Conservation (phyloP, 2,797 vertebrate genomes). For the Coreius guichenoti region DNA sequence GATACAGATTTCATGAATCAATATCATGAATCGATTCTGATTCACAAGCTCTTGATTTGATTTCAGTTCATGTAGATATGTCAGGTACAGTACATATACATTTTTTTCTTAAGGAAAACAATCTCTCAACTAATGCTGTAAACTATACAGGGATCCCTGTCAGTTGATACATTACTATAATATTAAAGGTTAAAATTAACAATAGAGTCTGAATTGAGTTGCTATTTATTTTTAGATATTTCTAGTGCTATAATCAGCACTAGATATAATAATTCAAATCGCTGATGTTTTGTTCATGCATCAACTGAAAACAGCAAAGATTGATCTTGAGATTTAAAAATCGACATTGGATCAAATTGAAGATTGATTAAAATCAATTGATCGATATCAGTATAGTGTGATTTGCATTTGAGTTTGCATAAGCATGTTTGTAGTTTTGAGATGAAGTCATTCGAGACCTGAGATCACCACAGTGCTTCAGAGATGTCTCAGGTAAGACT, state of each 20-base stretch:
- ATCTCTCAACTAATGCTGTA: neutral
- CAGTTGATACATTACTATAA: neutral
- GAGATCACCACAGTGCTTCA: neutral
- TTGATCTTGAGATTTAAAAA: neutral
- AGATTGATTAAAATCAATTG: neutral
- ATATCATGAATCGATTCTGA: neutral
- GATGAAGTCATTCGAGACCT: neutral
- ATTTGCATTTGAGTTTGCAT: neutral
- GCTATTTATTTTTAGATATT: no score
- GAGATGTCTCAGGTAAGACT: neutral
- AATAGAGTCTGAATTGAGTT: neutral
- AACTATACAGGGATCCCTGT: neutral
- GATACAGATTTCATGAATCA: neutral
- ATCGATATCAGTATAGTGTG: neutral
- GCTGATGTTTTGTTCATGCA: neutral
- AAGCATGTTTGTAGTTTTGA: neutral
- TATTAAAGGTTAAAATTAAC: neutral
- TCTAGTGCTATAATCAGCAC: no score
- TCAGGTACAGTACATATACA: neutral
- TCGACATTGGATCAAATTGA: neutral
- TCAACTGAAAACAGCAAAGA: neutral
- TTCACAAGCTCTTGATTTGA: neutral
- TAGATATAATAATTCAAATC: neutral
- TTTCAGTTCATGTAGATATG: neutral
- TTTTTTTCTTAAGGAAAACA: neutral